phyloP scores from a whole-genome alignment of 2,113 vertebrate species.

The Muscicapa adusta region DNA sequence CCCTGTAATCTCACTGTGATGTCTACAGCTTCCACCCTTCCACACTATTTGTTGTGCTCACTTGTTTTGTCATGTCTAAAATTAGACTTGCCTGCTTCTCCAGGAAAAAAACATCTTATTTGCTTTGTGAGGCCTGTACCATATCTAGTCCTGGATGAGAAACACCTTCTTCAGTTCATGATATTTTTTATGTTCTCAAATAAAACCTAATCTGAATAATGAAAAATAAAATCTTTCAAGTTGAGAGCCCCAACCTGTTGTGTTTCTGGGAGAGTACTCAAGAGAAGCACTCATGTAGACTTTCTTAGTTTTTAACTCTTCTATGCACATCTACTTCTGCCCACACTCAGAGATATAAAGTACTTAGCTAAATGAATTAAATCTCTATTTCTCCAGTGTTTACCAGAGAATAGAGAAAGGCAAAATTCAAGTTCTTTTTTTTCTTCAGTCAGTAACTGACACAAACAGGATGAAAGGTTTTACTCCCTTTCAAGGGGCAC shows the following conservation, averaged over 20 bases:
- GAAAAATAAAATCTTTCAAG: background rate
- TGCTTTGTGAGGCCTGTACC: background rate
- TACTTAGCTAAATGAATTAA: background rate
- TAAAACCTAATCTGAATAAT: background rate
- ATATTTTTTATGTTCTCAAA: background rate
- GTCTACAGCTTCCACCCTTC: background rate
- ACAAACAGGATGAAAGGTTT: background rate
- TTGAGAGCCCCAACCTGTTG: background rate
- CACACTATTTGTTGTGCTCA: background rate
- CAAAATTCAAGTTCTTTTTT: background rate
- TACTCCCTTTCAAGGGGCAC: background rate
- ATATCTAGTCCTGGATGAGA: background rate
- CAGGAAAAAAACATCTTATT: background rate
- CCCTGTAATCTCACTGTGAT: background rate
- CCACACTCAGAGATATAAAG: background rate
- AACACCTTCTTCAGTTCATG: background rate
- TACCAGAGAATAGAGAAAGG: background rate
- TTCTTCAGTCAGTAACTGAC: background rate
- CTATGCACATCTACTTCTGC: background rate
- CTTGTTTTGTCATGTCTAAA: constrained; percentile 1
- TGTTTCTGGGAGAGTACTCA: background rate
- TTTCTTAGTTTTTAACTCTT: background rate
- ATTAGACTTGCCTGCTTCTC: background rate
- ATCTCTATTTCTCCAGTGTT: background rate
- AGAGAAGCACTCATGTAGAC: background rate